Percentiles rank a stretch among this genome's conserved stretches.
Conservation (phyloP, 2,113 vertebrate species). For the Tragelaphus strepsiceros region DNA sequence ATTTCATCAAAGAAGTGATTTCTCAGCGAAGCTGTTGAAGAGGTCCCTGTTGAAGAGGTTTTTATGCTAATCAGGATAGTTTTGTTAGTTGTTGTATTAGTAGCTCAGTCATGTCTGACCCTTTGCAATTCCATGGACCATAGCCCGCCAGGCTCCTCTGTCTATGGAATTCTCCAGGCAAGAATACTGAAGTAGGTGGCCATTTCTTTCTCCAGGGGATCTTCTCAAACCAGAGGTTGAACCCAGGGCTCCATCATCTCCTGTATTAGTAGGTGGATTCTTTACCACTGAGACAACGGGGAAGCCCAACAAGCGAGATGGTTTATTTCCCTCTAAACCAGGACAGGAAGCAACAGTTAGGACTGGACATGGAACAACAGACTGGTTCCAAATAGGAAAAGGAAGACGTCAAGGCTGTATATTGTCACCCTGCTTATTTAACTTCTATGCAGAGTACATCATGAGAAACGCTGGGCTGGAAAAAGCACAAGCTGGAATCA, state of each 20-base stretch:
- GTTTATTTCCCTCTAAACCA: not conserved
- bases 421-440: too few relatives aligned
- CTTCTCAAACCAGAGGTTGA: not conserved
- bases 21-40: conserved; percentile 9
- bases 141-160: not conserved
- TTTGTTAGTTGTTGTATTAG: not conserved
- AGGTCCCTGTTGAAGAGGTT: conserved; percentile 10
- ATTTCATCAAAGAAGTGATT: conserved; percentile 61
- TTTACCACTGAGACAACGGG: not conserved
- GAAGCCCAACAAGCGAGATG: not conserved
- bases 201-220: not conserved
- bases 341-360: too few relatives aligned
- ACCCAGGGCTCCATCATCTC: not conserved
- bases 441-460: too few relatives aligned
- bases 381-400: too few relatives aligned
- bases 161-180: not conserved
- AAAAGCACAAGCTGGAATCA: too few relatives aligned
- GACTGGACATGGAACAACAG: too few relatives aligned
- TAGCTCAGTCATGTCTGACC: not conserved
- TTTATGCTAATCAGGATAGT: not conserved
- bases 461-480: too few relatives aligned
- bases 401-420: too few relatives aligned
- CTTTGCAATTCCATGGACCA: not conserved
- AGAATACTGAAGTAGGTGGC: not conserved
- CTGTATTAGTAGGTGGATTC: not conserved